Conservation (phyloP, 2,888 invertebrate genomes). For the Amblyjoppa proteus region DNA sequence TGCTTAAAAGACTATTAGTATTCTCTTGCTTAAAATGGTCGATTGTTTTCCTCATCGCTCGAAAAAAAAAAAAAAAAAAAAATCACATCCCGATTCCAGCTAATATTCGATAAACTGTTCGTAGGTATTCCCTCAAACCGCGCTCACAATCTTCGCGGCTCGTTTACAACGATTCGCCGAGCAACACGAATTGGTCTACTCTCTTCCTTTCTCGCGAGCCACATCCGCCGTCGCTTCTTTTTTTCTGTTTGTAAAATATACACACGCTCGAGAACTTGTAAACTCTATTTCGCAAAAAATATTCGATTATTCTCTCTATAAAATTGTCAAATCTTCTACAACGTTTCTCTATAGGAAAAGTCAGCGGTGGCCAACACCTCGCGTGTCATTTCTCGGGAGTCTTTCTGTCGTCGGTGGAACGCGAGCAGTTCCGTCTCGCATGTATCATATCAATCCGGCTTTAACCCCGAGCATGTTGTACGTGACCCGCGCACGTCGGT, state of each 20-base stretch:
- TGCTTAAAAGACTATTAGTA: constrained; percentile 61
- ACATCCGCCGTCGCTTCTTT: neutral
- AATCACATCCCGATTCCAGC: constrained; percentile 68
- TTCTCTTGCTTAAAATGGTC: constrained; percentile 66
- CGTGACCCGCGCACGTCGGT: neutral
- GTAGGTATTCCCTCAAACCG: constrained; percentile 75
- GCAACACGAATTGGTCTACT: neutral
- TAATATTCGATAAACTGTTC: constrained; percentile 77
- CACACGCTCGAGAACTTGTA: constrained; percentile 75
- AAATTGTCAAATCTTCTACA: constrained; percentile 78
- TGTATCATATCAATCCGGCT: constrained; percentile 21
- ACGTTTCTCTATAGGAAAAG: constrained; percentile 50
- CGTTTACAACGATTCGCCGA: constrained; percentile 12
- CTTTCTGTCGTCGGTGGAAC: constrained; percentile 39
- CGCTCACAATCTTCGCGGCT: constrained; percentile 37
- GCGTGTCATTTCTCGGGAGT: constrained; percentile 11
- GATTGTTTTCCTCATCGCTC: constrained; percentile 36
- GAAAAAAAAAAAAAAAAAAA: constrained; percentile 28
- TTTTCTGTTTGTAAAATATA: constrained; percentile 78
- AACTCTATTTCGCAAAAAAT: constrained; percentile 83
- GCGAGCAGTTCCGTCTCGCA: neutral
- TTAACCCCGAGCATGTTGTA: neutral
- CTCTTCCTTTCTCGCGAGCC: neutral
- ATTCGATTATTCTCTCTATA: constrained; percentile 79
- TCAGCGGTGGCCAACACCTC: constrained; percentile 13